phyloP scores from a whole-genome alignment of 2,797 vertebrate species.

The Numenius phaeopus region DNA sequence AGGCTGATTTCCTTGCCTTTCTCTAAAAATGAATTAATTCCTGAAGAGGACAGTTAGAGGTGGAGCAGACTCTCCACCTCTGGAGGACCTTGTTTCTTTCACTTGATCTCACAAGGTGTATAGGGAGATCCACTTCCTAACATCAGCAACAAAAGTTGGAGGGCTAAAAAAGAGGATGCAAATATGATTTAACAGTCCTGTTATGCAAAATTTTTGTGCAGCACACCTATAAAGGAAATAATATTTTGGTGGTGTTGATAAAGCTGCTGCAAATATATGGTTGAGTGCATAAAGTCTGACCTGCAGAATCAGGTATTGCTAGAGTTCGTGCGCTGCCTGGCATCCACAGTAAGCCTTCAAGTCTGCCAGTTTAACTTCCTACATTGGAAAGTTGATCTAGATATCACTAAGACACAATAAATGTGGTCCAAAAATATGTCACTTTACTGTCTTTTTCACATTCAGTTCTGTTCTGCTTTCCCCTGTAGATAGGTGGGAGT shows the following conservation, averaged over 20 bases:
- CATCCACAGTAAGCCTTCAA: background rate
- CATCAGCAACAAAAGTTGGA: background rate
- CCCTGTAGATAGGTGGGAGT: conserved; percentile 1
- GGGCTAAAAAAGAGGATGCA: background rate
- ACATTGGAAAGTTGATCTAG: background rate
- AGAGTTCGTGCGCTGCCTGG: background rate
- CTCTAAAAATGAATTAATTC: background rate
- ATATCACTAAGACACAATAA: background rate
- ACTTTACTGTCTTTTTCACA: background rate
- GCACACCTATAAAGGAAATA: background rate
- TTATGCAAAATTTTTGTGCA: background rate
- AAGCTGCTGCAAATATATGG: background rate
- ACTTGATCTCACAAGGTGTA: background rate
- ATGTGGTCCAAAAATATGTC: background rate
- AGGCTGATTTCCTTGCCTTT: background rate
- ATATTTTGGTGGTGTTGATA: background rate
- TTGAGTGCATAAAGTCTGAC: background rate
- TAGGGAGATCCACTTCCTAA: background rate
- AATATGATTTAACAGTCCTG: background rate
- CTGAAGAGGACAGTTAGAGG: background rate
- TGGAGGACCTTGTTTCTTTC: background rate
- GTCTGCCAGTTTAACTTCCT: background rate
- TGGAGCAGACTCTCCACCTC: background rate
- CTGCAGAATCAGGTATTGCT: background rate
- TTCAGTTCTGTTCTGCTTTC: background rate